These are phyloP conservation scores for Taxidea taxus DNA, from an alignment of 2,113 vertebrate genomes.

Conservation along the genomic window DNA sequence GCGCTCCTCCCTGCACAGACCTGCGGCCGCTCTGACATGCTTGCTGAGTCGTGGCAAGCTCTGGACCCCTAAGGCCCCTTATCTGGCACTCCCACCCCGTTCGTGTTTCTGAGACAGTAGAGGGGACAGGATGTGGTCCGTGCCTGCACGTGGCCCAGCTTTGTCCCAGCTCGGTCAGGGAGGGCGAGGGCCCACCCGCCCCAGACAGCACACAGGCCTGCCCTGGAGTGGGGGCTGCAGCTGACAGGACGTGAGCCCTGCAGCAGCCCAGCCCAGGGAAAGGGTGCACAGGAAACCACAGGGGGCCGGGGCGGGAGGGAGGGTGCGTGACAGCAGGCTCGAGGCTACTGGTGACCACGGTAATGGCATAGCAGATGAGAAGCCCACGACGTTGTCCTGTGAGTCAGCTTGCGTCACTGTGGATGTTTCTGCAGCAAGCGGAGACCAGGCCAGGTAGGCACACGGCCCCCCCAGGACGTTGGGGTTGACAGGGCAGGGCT, in stretches of 20 bases:
- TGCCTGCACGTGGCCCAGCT: neutral
- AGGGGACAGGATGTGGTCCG: accelerated
- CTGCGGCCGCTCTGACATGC: no score
- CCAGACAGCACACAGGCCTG: neutral
- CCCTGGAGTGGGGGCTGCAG: neutral
- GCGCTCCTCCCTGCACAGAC: no score
- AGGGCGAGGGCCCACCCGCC: no score
- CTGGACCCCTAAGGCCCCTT: neutral
- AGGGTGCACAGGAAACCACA: neutral
- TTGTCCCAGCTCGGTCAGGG: no score
- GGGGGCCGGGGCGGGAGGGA: neutral
- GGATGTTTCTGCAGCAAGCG: no score
- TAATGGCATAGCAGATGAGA: neutral
- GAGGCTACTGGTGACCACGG: neutral
- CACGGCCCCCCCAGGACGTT: neutral
- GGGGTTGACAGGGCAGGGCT: neutral
- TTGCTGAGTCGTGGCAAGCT: no score
- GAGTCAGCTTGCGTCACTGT: neutral
- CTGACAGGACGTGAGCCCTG: neutral
- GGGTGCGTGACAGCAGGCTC: no score
- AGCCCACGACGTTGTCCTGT: neutral
- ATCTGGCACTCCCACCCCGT: neutral
- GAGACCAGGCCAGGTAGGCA: no score
- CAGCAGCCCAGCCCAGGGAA: no score
- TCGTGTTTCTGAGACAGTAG: neutral